Evolutionary conservation across 2,888 invertebrate genomes (phyloP), one percentile per base, ranked within the genome.

Genomic region (Brachycybe producta): DNA sequence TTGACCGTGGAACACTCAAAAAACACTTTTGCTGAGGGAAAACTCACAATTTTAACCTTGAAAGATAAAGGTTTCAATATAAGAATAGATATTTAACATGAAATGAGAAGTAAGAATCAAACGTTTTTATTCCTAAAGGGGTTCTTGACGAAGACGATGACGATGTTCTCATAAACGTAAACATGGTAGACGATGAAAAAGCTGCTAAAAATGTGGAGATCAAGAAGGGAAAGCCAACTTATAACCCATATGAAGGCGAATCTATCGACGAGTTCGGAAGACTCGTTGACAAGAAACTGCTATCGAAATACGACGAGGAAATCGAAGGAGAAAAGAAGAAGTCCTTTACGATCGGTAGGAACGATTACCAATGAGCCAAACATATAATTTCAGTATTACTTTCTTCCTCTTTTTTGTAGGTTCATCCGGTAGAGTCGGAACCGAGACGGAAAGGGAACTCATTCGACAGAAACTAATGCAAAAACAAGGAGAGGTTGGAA

Each of bases 291-390:
- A 77, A 78, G 60, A 75, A 76, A 11, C 71, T 98, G 43, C 74
- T 98, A 23, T 73, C 80, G 58, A 92, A 98, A 71, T 97, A 98
- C 65, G 92, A 97, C 66, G 92, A 92, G 62, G 92, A 92, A 68
- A 82, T 92, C 51, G 79, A 82, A 47, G 83, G 82, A 1, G 75
- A 72, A 48, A 79, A 78, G 58, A 76, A 73, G 58, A 64, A 68
- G 32, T 73, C 75, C 49, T 95, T 95, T 70, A 70, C 76, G 49
- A 77, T 95, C 54, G 92, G 91, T 24, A 73, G 76, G 19, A 17
- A 3, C 15, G 32, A 42, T 55, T 39, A 44, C 57, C 24, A 53
- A 56, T 38, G 56, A 52, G 11, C 62, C 61, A 21, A 7, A 11
- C 11, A 45, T 11, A n/a, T n/a, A 13, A 47, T 19, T 11, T 45